Conservation (phyloP, 2,113 vertebrate species). For the human region GRCh38 chr18:58476501-58477000, state of each 20-base stretch:
- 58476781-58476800: not conserved
- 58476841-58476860: not conserved
- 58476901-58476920: not conserved
- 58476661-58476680: not conserved
- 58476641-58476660: not conserved
- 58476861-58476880: not conserved
- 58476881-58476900: not conserved
- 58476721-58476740: rapidly evolving
- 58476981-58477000: not conserved
- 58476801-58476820: not conserved
- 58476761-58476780: not conserved
- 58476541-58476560: not conserved
- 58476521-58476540: not conserved
- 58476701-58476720: not conserved
- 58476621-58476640: not conserved
- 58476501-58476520: not conserved
- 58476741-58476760: not conserved
- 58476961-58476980: not conserved
- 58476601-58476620: not conserved
- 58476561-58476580: not conserved
- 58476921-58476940: not conserved
- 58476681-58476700: not conserved
- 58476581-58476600: not conserved
- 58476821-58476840: constrained; percentile 49
- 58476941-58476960: not conserved